Conservation (phyloP, 2,888 invertebrate species). For the Zaprionus obscuricornis region DNA sequence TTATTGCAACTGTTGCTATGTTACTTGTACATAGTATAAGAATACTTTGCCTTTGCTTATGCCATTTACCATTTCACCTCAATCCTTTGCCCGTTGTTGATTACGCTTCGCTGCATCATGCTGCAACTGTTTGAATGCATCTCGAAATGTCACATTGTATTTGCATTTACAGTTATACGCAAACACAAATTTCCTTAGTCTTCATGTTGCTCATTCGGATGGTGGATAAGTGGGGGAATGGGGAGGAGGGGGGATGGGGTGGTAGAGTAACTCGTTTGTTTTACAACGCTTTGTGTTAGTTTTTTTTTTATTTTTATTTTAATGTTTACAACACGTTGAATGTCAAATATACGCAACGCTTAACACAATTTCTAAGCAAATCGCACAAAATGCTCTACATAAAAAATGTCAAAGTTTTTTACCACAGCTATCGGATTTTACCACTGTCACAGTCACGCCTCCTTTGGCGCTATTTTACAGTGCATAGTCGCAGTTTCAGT, state of each 20-base stretch:
- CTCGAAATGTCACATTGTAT: slow-evolving; percentile 56
- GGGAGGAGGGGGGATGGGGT: no score
- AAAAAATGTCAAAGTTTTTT: slow-evolving; percentile 74
- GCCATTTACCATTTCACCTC: no score
- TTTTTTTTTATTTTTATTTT: no score
- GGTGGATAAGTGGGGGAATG: no score
- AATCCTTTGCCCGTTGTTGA: no score
- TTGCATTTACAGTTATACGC: slow-evolving; percentile 65
- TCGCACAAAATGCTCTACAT: slow-evolving; percentile 68
- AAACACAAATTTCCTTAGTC: slow-evolving; percentile 23
- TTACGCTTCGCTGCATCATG: slow-evolving; percentile 26
- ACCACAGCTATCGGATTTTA: slow-evolving; percentile 24
- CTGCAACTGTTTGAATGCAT: slow-evolving; percentile 56
- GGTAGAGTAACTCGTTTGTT: no score
- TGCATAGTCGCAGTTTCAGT: not conserved
- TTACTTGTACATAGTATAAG: no score
- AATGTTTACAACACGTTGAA: slow-evolving; percentile 75
- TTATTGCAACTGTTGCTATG: no score
- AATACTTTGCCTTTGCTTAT: no score
- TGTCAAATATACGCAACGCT: slow-evolving; percentile 75
- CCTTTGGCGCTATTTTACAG: slow-evolving; percentile 1
- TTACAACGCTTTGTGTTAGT: no score
- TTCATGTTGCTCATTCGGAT: no score
- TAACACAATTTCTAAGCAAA: slow-evolving; percentile 76
- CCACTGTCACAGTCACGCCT: not conserved